Base-by-base conservation (phyloP, 2,888 invertebrate species). In the Tetragonisca angustula region DNA sequence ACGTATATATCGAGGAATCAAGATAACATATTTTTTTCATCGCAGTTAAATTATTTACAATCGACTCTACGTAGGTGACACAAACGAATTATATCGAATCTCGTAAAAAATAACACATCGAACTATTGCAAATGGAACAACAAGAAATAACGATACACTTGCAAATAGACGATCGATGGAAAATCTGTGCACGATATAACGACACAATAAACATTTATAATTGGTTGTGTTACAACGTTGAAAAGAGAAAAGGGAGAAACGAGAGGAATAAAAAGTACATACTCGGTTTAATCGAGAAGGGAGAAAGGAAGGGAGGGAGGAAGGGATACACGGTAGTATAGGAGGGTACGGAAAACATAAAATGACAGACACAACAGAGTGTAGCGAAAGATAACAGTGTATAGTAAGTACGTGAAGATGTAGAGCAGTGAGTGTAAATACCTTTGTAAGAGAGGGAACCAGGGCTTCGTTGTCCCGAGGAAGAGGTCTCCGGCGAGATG, bases 371-470 rank as follows among this genome's bases (percentile, higher is more conserved):
- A 80, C 50, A 81, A 87, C 77, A 87, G 87, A 81, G 83, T 71
- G 67, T 77, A 84, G 67, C 49, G 67, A 77, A 68, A 80, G 72
- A 74, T 76, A 74, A 79, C 67, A 83, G 73, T 76, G 78, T 75
- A 72, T 54, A 69, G 69, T 59, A 70, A 83, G 79, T 77, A 84
- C 64, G 56, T 50, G 24, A 32, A 50, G 64, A 50, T 69, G 67
- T 72, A 68, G 61, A 71, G 67, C 24, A 59, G 32, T 50, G 56
- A 69, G 79, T 67, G 78, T 71, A 88, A 83, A 81, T 95, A 97
- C 97, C 97, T 96, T 97, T 97, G 94, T 96, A 97, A 92, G 96
- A 96, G 89, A 96, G 95, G 88, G 97, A 96, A 86, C 97, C 97
- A 89, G 97, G 97, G 93, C 97, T 97, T 88, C 97, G 95, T 91